Base-by-base conservation (phyloP, 2,797 vertebrate species). In the Sphenodon punctatus region DNA sequence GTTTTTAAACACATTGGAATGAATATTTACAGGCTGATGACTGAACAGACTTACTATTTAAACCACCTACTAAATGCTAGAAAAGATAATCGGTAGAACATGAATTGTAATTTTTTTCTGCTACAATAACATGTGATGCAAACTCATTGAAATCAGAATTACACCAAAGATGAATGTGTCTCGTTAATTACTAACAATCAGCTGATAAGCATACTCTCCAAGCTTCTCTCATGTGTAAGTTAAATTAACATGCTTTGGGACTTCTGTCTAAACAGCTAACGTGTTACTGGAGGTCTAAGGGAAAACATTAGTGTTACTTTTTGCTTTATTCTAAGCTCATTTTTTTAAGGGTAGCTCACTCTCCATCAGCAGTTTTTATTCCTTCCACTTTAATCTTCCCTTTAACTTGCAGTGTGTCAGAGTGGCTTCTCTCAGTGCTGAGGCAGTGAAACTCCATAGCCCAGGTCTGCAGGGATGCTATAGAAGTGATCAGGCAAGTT, bases 351-450 rank as follows among this genome's bases (percentile, higher is more conserved):
- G 32, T 63, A 20, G 53, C 2, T 32, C 60, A 9, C 75, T 64
- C 84, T 90, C 86, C 81, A 79, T 87, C 84, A 91, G 88, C 84
- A 87, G 38, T 81, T 87, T 84, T 87, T 82, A 67, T 68, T 83
- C 79, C 70, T 79, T 61, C 43, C 72, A 1, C 80, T 91, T 88
- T 88, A 61, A 88, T 88, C 84, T 85, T 66, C 70, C 74, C 80
- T 81, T 56, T 87, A 85, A 76, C 84, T 78, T 74, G 75, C 74
- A 8, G 63, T 60, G 65, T 55, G 74, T 55, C 69, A 34, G 7
- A 38, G 8, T 7, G 51, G 78, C 74, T 88, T 84, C 79, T 76
- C 85, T 74, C 84, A 74, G 63, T 30, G 15, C 81, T 6, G 22
- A 61, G 70, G 67, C 73, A 12, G 59, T 11, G 70, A 81, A 66